Percentiles rank a stretch among this genome's conserved stretches.
These are phyloP conservation scores for Apoda limacodes DNA, from an alignment of 2,888 invertebrate genomes.

Conservation along the genomic window DNA sequence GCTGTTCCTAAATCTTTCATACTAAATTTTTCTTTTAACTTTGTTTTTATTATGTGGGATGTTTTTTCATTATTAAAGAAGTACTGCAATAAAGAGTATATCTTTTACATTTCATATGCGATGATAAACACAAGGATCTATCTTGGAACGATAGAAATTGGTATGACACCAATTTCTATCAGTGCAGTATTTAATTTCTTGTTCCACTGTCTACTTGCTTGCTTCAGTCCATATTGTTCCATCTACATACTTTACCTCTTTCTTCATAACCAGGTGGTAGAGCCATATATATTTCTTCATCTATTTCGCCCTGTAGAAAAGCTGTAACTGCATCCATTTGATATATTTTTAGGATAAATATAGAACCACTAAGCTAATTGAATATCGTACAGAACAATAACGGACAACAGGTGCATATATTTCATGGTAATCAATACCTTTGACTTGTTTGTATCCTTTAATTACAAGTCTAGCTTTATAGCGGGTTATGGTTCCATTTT, in stretches of 20 bases:
- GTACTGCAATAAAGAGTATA: slow-evolving; percentile 20
- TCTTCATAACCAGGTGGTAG: slow-evolving; percentile 10
- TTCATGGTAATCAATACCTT: slow-evolving; percentile 13
- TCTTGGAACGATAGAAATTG: no score
- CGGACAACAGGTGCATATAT: slow-evolving; percentile 14
- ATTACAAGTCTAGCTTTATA: slow-evolving; percentile 18
- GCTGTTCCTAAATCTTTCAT: slow-evolving; percentile 18
- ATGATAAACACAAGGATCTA: not conserved
- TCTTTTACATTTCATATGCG: slow-evolving; percentile 11
- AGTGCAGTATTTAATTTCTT: no score
- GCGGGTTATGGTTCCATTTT: slow-evolving; percentile 10
- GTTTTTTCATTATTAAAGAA: slow-evolving; percentile 17
- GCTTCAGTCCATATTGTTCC: slow-evolving; percentile 16
- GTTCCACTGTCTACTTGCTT: no score
- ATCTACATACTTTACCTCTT: slow-evolving; percentile 15
- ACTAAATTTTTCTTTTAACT: slow-evolving; percentile 15
- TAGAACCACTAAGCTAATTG: slow-evolving; percentile 12
- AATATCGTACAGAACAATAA: slow-evolving; percentile 11
- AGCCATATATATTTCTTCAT: slow-evolving; percentile 16
- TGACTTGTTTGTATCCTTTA: slow-evolving; percentile 11
- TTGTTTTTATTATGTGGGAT: slow-evolving; percentile 8
- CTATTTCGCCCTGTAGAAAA: slow-evolving; percentile 18
- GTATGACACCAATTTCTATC: no score
- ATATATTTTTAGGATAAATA: slow-evolving; percentile 14
- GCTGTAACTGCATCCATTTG: slow-evolving; percentile 20